Conservation (phyloP, 1,140 invertebrate genomes). For the Bombus vancouverensis region DNA sequence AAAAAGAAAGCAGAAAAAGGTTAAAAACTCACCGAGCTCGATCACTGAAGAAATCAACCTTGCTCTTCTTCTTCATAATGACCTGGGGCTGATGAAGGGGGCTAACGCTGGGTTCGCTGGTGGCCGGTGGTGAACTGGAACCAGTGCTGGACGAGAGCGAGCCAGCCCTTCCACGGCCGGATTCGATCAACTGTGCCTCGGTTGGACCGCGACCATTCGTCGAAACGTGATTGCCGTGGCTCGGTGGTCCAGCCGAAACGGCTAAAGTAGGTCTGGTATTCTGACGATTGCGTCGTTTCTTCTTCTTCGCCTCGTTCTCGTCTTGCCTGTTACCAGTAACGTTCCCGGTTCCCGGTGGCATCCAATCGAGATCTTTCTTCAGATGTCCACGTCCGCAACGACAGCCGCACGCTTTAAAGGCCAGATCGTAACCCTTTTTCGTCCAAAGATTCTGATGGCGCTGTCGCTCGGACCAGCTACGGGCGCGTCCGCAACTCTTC, state of each 20-base stretch:
- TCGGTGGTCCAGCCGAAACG: conserved; percentile 79
- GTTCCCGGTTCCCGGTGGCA: conserved; percentile 84
- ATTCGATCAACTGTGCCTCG: conserved; percentile 76
- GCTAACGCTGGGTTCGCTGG: conserved; percentile 88
- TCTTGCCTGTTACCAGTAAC: conserved; percentile 79
- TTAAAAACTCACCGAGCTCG: conserved; percentile 87
- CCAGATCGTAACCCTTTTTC: conserved; percentile 97
- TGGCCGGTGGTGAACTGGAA: conserved; percentile 87
- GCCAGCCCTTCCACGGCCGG: conserved; percentile 84
- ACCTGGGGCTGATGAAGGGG: conserved; percentile 85
- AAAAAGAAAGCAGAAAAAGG: background rate
- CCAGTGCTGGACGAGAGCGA: conserved; percentile 87
- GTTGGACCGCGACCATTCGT: conserved; percentile 70
- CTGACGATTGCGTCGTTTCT: conserved; percentile 87
- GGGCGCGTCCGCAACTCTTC: conserved; percentile 93
- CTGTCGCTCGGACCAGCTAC: conserved; percentile 97
- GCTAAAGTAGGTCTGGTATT: conserved; percentile 85
- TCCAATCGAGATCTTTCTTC: conserved; percentile 97
- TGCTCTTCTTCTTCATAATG: conserved; percentile 87
- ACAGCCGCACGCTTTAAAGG: conserved; percentile 94
- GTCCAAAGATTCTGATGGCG: conserved; percentile 98
- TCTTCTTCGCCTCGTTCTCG: conserved; percentile 87
- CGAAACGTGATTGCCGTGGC: conserved; percentile 73
- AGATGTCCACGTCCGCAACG: conserved; percentile 94
- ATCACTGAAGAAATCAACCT: conserved; percentile 91